Conservation (phyloP, 2,113 vertebrate genomes). For the Chloroceryle aenea region DNA sequence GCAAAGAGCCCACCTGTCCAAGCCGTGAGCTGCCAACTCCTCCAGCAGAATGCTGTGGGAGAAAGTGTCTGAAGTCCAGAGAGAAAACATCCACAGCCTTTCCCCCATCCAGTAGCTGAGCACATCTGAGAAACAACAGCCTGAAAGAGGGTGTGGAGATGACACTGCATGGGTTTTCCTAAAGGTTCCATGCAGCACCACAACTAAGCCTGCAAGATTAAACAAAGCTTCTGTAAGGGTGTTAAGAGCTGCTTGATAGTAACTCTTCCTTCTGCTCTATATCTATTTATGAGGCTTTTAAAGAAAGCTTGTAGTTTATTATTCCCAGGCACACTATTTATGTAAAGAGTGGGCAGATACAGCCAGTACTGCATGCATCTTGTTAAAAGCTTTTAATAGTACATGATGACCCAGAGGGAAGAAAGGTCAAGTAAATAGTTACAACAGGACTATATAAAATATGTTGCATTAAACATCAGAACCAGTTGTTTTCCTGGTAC, state of each 20-base stretch:
- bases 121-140: not conserved
- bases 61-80: too few species aligned
- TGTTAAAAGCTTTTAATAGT: conserved; percentile 61
- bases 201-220: not conserved
- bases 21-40: too few species aligned
- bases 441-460: not conserved
- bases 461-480: conserved; percentile 31
- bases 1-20: too few species aligned
- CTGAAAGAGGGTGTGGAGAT: not conserved
- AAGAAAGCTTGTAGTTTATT: not conserved
- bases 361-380: not conserved
- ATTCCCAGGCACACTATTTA: conserved; percentile 30
- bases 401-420: not conserved
- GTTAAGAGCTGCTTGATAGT: not conserved
- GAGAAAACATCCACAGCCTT: too few species aligned
- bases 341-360: conserved; percentile 14
- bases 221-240: not conserved
- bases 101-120: not conserved
- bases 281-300: not conserved
- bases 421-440: conserved; percentile 52
- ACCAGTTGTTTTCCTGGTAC: not conserved
- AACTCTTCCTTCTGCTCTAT: not conserved
- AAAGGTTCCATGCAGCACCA: not conserved
- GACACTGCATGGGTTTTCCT: not conserved
- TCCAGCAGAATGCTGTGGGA: too few species aligned